Percentiles rank a stretch among this genome's conserved stretches.
Evolutionary conservation across 1,140 invertebrate genomes (phyloP).

Genomic region (Ooceraea biroi): DNA sequence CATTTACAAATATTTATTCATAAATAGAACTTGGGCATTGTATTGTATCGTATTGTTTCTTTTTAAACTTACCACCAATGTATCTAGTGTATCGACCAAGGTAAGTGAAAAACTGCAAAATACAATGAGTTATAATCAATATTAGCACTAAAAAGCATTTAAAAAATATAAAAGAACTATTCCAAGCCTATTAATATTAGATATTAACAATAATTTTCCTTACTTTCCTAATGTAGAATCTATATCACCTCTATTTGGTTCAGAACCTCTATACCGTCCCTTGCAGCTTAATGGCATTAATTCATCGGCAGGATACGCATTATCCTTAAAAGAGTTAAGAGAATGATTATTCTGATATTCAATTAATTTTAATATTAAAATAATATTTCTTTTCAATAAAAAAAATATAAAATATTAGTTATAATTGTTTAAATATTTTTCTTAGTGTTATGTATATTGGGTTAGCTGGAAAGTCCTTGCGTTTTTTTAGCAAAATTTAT

Average conservation of each 20-base stretch:
- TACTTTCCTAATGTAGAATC: constrained; percentile 98
- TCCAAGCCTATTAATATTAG: background rate
- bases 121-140: constrained; percentile 48
- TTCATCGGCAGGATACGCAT: constrained; percentile 99
- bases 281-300: constrained; percentile 98
- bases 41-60: constrained; percentile 29
- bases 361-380: constrained; percentile 17
- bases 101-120: constrained; percentile 97
- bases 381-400: constrained; percentile 9
- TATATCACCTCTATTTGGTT: constrained; percentile 96
- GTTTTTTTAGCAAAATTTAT: too few relatives aligned
- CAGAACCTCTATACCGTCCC: constrained; percentile 94
- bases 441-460: too few relatives aligned
- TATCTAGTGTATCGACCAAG: constrained; percentile 97
- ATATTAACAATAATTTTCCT: constrained; percentile 83
- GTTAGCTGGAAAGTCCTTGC: too few relatives aligned
- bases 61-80: constrained; percentile 91
- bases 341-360: background rate
- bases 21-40: constrained; percentile 26
- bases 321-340: constrained; percentile 86
- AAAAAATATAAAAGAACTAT: constrained; percentile 24
- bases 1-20: constrained; percentile 53
- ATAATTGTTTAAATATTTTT: background rate
- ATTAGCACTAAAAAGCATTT: background rate
- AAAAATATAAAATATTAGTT: constrained; percentile 25